phyloP scores from a whole-genome alignment of 2,888 invertebrate genomes.

The Campoplex capitator region DNA sequence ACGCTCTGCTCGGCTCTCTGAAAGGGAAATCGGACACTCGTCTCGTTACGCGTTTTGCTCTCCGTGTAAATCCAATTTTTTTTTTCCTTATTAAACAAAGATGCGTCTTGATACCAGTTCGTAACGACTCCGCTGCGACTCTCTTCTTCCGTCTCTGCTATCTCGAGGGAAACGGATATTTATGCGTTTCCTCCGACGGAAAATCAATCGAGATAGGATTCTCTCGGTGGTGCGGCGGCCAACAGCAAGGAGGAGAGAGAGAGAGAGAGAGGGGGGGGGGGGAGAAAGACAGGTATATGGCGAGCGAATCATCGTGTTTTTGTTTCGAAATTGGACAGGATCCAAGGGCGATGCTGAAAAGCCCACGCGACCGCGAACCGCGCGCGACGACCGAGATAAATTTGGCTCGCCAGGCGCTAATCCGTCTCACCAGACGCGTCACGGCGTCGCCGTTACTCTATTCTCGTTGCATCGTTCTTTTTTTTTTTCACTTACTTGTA shows the following conservation, averaged over 20 bases:
- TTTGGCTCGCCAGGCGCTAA: background rate
- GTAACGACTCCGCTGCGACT: background rate
- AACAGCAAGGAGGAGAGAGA: background rate
- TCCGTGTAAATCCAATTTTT: background rate
- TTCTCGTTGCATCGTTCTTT: conserved; percentile 2
- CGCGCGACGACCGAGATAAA: conserved; percentile 7
- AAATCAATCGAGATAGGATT: background rate
- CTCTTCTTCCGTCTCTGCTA: background rate
- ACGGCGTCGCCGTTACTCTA: background rate
- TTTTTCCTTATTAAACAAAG: background rate
- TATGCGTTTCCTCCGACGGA: background rate
- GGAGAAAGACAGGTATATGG: no score
- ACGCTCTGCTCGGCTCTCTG: conserved; percentile 61
- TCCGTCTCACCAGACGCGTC: background rate
- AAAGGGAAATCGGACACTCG: conserved; percentile 62
- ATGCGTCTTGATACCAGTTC: background rate
- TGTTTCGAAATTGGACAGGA: background rate
- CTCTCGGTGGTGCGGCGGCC: background rate
- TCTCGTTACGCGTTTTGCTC: conserved; percentile 14
- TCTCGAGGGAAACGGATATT: background rate
- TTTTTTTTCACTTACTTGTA: background rate
- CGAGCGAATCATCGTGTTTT: background rate
- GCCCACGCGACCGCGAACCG: conserved; percentile 13
- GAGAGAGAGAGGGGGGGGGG: no score
- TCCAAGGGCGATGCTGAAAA: conserved; percentile 3